These are phyloP conservation scores for Maniola hyperantus DNA, from an alignment of 2,888 invertebrate genomes.

Conservation along the genomic window DNA sequence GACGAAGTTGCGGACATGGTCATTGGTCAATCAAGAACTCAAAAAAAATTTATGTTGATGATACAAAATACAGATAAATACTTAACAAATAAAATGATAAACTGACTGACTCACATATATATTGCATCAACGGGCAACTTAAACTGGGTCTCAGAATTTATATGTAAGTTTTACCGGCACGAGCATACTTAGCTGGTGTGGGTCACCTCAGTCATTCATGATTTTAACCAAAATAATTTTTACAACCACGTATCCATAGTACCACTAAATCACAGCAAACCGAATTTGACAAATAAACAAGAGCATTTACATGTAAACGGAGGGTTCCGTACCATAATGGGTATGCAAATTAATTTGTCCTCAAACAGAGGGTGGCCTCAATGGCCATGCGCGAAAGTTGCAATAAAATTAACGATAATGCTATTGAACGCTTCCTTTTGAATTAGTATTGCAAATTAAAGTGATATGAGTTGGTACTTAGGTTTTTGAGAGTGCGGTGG, in stretches of 20 bases:
- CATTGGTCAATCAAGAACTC: too few species aligned
- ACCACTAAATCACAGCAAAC: constrained; percentile 55
- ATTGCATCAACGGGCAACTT: too few species aligned
- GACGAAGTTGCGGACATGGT: too few species aligned
- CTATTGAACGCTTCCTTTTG: constrained; percentile 35
- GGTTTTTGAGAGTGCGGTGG: constrained; percentile 23
- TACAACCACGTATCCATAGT: constrained; percentile 25
- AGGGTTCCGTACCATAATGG: constrained; percentile 57
- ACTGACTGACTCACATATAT: too few species aligned
- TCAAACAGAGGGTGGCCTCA: constrained; percentile 52
- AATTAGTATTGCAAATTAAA: constrained; percentile 34
- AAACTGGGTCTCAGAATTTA: too few species aligned
- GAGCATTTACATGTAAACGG: constrained; percentile 57
- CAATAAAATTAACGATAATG: constrained; percentile 53
- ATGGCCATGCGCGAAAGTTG: constrained; percentile 51
- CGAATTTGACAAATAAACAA: constrained; percentile 73
- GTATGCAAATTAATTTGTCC: constrained; percentile 69
- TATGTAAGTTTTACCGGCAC: too few species aligned
- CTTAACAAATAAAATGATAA: too few species aligned
- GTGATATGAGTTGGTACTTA: constrained; percentile 21
- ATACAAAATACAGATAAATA: too few species aligned
- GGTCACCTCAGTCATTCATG: too few species aligned
- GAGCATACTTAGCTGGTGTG: too few species aligned
- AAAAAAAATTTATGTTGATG: too few species aligned
- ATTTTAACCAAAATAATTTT: constrained; percentile 12